A percentile compares a stretch with the other conserved stretches of the same genome.
These are phyloP conservation scores for Mactromeris polynyma DNA, from an alignment of 2,888 invertebrate genomes.

Conservation along the genomic window DNA sequence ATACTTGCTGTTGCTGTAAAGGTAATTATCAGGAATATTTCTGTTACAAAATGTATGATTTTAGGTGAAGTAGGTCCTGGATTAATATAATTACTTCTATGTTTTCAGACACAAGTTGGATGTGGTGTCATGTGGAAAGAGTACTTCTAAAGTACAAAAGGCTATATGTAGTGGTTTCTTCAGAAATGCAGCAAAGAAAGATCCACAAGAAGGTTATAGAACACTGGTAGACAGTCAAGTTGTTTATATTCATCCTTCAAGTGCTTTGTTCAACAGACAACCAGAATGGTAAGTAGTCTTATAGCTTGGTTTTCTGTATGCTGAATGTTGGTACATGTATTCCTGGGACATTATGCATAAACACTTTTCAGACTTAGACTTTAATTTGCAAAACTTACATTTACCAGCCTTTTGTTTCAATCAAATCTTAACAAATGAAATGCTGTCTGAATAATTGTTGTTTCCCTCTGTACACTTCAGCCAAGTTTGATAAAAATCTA, in stretches of 20 bases:
- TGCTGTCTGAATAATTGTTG: no score
- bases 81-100: not conserved
- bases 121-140: conserved; percentile 98
- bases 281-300: conserved; percentile 95
- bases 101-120: conserved; percentile 89
- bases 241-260: conserved; percentile 99
- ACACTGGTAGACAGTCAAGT: conserved; percentile 98
- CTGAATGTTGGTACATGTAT: no score
- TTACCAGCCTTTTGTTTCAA: no score
- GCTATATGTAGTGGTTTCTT: conserved; percentile 99
- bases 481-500: no score
- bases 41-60: not conserved
- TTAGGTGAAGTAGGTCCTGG: not conserved
- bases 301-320: no score
- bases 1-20: no score
- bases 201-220: conserved; percentile 98
- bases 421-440: no score
- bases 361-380: no score
- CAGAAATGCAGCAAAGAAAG: conserved; percentile 99
- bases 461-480: no score
- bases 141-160: conserved; percentile 98
- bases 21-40: no score
- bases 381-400: no score
- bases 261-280: conserved; percentile 98
- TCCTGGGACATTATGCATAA: no score